Evolutionary conservation across 2,888 invertebrate genomes (phyloP).

Genomic region (Balanococcus diminutus): DNA sequence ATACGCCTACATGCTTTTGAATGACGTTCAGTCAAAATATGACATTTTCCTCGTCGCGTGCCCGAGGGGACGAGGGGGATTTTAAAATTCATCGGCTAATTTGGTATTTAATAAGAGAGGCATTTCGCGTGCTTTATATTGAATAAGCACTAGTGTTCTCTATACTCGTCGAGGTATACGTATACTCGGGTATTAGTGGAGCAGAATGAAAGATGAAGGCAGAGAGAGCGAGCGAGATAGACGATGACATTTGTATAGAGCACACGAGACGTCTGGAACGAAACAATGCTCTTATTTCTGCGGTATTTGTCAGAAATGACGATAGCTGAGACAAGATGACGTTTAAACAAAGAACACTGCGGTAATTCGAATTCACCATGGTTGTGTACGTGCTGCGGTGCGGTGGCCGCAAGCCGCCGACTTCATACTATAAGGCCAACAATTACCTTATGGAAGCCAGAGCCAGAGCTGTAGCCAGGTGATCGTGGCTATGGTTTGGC

Average conservation of each 20-base stretch:
- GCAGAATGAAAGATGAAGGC: no score
- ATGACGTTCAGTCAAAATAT: not conserved
- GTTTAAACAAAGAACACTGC: constrained; percentile 20
- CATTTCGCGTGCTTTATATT: not conserved
- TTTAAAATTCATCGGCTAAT: not conserved
- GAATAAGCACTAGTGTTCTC: no score
- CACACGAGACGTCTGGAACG: not conserved
- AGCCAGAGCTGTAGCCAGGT: no score
- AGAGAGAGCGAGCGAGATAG: not conserved
- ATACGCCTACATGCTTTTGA: not conserved
- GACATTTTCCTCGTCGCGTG: not conserved
- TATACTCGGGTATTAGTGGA: no score
- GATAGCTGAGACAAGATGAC: not conserved
- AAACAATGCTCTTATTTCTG: constrained; percentile 17
- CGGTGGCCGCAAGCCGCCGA: not conserved
- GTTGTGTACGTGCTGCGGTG: not conserved
- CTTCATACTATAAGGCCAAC: not conserved
- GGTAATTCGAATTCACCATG: constrained; percentile 26
- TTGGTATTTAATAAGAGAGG: not conserved
- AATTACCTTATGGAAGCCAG: constrained; percentile 32
- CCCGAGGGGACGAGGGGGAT: not conserved
- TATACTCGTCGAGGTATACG: no score
- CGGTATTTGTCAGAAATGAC: constrained; percentile 24
- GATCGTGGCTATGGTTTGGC: not conserved
- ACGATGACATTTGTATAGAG: constrained; percentile 15